Evolutionary conservation across 1,140 invertebrate genomes (phyloP).

Genomic region (Megalonaias nervosa): DNA sequence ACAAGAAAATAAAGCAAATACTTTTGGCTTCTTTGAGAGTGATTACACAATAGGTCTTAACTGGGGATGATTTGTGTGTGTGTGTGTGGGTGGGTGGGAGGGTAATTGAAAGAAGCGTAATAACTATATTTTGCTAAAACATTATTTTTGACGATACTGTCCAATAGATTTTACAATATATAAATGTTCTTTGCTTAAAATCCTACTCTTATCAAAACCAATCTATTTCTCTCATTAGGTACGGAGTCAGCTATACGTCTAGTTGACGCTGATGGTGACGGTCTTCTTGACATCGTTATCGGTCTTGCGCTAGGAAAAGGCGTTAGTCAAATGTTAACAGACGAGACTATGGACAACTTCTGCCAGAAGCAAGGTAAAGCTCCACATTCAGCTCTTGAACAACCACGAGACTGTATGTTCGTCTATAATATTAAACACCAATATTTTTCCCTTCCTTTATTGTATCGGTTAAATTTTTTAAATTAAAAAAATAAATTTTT

Average conservation of each 20-base stretch:
- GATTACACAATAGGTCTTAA: neutral
- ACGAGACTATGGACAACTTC: slow-evolving; percentile 44
- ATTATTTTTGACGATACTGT: neutral
- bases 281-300: slow-evolving; percentile 56
- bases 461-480: no score
- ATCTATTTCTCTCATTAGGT: slow-evolving; percentile 26
- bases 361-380: slow-evolving; percentile 40
- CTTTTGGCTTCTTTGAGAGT: no score
- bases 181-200: no score
- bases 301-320: slow-evolving; percentile 53
- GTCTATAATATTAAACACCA: no score
- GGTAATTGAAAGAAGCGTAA: neutral
- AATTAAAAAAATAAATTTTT: no score
- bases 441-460: no score
- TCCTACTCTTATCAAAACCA: no score
- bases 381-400: no score
- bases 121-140: neutral
- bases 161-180: neutral
- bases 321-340: slow-evolving; percentile 41
- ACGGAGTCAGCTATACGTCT: slow-evolving; percentile 62
- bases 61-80: no score
- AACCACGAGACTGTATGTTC: no score
- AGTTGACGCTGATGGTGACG: slow-evolving; percentile 64
- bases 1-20: no score
- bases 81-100: neutral